phyloP scores from a whole-genome alignment of 35 echinoderm and acorn worm genomes.

The Acanthaster planci region DNA sequence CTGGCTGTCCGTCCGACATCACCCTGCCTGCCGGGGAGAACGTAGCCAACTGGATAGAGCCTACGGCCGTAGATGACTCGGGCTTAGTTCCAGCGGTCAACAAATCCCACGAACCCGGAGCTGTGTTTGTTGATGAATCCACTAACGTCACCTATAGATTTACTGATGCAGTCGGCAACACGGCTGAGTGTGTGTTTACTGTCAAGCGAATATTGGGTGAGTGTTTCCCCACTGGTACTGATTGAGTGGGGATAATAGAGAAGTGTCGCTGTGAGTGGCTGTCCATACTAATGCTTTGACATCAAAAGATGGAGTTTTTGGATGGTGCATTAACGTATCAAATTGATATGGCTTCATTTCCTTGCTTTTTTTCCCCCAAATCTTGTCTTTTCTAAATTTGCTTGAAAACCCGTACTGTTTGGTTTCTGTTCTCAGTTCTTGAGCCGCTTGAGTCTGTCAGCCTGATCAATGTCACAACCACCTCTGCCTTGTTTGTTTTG shows the following conservation, averaged over 20 bases:
- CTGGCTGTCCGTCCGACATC: conserved; percentile 3
- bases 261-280: too few species aligned
- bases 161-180: conserved; percentile 35
- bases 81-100: conserved; percentile 11
- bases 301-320: too few species aligned
- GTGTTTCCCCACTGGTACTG: too few species aligned
- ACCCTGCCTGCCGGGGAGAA: neutral
- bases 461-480: neutral
- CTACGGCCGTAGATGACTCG: conserved; percentile 18
- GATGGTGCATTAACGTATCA: too few species aligned
- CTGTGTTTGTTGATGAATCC: conserved; percentile 32
- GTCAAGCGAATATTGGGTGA: conserved; percentile 8
- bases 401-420: neutral
- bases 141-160: conserved; percentile 47
- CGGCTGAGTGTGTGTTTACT: conserved; percentile 36
- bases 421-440: neutral
- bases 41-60: conserved; percentile 23
- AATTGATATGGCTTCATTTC: too few species aligned
- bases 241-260: too few species aligned
- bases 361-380: too few species aligned
- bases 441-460: neutral
- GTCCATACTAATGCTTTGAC: too few species aligned
- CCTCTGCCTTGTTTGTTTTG: neutral
- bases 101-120: conserved; percentile 36
- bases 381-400: neutral